phyloP scores from a whole-genome alignment of 2,888 invertebrate species.

The Anagyrus pseudococci region DNA sequence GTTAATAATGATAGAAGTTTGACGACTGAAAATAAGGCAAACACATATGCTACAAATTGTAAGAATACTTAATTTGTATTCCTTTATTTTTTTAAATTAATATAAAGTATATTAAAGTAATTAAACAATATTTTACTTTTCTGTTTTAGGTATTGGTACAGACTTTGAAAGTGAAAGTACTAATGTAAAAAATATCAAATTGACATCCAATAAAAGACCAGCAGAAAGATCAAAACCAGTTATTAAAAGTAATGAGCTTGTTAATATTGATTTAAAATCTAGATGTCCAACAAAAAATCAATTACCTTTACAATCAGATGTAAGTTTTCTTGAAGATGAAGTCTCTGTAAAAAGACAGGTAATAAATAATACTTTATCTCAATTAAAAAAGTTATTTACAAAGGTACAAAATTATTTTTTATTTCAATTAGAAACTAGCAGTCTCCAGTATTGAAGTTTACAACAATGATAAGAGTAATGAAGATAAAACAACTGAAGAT shows the following conservation, averaged over 20 bases:
- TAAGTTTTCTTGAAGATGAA: constrained; percentile 15
- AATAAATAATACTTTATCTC: not conserved
- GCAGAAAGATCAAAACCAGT: constrained; percentile 28
- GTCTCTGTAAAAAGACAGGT: constrained; percentile 6
- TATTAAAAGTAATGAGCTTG: constrained; percentile 28
- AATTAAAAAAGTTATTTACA: not conserved
- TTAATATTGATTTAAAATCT: constrained; percentile 19
- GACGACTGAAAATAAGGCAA: no score
- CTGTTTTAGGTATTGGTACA: not conserved
- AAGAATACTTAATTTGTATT: not conserved
- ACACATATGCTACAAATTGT: not conserved
- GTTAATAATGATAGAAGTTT: no score
- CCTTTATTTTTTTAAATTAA: not conserved
- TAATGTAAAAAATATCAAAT: not conserved
- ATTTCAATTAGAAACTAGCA: not conserved
- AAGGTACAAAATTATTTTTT: not conserved
- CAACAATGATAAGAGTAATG: not conserved
- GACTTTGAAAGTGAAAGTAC: not conserved
- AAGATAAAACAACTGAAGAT: constrained; percentile 7
- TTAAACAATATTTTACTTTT: not conserved
- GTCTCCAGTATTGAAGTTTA: not conserved
- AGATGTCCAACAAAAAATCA: not conserved
- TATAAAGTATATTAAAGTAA: no score
- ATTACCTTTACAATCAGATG: not conserved
- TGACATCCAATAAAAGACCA: not conserved